These are phyloP conservation scores for Sinocyclocheilus maitianheensis DNA, from an alignment of 2,113 vertebrate genomes.

Conservation along the genomic window DNA sequence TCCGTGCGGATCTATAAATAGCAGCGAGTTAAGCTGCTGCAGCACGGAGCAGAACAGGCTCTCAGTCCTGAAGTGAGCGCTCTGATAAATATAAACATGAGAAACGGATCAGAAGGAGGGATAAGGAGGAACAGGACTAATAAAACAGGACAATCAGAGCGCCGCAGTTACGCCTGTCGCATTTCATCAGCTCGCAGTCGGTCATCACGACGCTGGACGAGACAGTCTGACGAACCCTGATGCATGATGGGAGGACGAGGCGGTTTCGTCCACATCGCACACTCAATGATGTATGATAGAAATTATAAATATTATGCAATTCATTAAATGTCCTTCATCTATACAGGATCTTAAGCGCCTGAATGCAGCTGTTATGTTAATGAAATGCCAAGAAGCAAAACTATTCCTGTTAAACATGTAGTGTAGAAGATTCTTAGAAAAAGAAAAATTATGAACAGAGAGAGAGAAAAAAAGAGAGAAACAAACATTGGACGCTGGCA, in stretches of 20 bases:
- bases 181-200: background rate
- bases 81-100: background rate
- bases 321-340: background rate
- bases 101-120: background rate
- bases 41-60: constrained; percentile 65
- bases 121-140: background rate
- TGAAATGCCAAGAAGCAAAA: background rate
- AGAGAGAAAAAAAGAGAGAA: too few species aligned
- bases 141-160: background rate
- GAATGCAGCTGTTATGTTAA: background rate
- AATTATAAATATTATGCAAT: background rate
- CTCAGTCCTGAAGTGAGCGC: background rate
- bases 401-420: background rate
- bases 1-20: constrained; percentile 71
- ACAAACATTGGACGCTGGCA: too few species aligned
- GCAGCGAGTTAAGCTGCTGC: constrained; percentile 68
- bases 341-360: background rate
- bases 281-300: background rate
- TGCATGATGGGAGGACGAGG: background rate
- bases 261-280: background rate
- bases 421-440: background rate
- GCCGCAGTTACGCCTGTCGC: too few species aligned
- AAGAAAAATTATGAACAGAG: background rate
- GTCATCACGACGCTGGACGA: too few species aligned
- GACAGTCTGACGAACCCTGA: background rate